A percentile compares a stretch with the other conserved stretches of the same genome.
Conservation (phyloP, 2,888 invertebrate genomes). For the Chaetoderma sp. region DNA sequence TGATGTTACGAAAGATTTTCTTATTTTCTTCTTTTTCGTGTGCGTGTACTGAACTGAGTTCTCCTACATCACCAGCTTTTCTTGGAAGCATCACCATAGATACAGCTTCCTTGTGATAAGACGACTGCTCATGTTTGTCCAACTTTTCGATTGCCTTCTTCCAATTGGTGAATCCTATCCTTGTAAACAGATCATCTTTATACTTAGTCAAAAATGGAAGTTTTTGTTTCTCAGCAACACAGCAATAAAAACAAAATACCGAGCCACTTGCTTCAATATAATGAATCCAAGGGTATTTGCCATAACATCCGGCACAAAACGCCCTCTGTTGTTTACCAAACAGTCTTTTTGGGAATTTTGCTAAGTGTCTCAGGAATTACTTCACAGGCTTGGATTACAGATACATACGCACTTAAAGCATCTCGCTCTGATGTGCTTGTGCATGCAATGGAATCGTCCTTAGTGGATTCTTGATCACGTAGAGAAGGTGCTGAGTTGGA, state of each 20-base stretch:
- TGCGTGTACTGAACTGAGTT: constrained; percentile 6
- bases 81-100: not conserved
- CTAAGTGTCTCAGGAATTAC: too few species aligned
- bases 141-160: constrained; percentile 32
- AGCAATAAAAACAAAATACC: constrained; percentile 6
- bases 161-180: constrained; percentile 36
- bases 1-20: constrained; percentile 22
- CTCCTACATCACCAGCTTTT: constrained; percentile 17
- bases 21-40: constrained; percentile 31
- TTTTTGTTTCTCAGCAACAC: not conserved
- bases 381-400: too few species aligned
- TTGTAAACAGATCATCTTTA: constrained; percentile 26
- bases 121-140: constrained; percentile 23
- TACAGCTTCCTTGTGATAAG: constrained; percentile 32
- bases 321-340: constrained; percentile 11
- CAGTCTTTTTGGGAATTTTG: not conserved
- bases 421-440: too few species aligned
- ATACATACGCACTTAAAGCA: too few species aligned
- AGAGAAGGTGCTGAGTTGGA: too few species aligned
- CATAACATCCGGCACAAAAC: constrained; percentile 14
- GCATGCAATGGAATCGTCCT: too few species aligned
- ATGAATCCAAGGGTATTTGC: constrained; percentile 19
- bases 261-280: constrained; percentile 16
- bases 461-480: too few species aligned
- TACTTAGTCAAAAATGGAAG: constrained; percentile 26